Evolutionary conservation across 53 echinoderm and acorn worm genomes (phyloP).

Genomic region (Holothuria leucospilota): DNA sequence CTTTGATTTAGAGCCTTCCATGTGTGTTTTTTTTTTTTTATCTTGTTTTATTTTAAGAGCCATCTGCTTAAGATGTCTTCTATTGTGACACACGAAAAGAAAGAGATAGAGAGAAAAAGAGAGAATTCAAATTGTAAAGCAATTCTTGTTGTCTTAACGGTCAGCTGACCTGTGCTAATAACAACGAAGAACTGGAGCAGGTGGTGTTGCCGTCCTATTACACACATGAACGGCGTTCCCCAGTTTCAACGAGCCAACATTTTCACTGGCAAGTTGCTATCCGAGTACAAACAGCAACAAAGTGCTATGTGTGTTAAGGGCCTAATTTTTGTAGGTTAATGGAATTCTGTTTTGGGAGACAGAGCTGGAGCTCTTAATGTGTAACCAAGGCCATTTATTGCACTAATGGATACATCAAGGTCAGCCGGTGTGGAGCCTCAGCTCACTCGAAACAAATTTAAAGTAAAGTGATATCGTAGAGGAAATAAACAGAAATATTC

Average conservation of each 20-base stretch:
- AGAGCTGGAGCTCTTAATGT: conserved; percentile 16
- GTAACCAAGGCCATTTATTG: conserved; percentile 39
- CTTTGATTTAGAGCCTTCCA: too few species aligned
- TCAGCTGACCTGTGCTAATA: conserved; percentile 29
- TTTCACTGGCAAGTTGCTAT: not conserved
- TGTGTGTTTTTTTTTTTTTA: too few species aligned
- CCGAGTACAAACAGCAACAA: conserved; percentile 18
- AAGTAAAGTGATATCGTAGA: too few species aligned
- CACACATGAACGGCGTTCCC: conserved; percentile 33
- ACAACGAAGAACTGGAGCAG: conserved; percentile 22
- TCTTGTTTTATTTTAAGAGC: not conserved
- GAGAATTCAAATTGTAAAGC: conserved; percentile 15
- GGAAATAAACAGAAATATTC: too few species aligned
- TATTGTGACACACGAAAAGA: not conserved
- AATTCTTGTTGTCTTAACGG: conserved; percentile 38
- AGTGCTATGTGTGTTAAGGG: conserved; percentile 43
- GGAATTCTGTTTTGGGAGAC: conserved; percentile 35
- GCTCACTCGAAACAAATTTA: too few species aligned
- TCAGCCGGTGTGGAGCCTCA: conserved; percentile 28
- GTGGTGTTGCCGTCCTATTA: conserved; percentile 40
- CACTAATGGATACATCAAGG: conserved; percentile 43
- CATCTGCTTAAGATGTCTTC: conserved; percentile 16
- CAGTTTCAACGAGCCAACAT: conserved; percentile 7
- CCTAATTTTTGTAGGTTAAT: conserved; percentile 50
- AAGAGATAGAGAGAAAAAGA: conserved; percentile 7